Percentiles rank a stretch among this genome's conserved stretches.
Conservation (phyloP, 1,140 invertebrate genomes). For the Zaprionus tsacasi region DNA sequence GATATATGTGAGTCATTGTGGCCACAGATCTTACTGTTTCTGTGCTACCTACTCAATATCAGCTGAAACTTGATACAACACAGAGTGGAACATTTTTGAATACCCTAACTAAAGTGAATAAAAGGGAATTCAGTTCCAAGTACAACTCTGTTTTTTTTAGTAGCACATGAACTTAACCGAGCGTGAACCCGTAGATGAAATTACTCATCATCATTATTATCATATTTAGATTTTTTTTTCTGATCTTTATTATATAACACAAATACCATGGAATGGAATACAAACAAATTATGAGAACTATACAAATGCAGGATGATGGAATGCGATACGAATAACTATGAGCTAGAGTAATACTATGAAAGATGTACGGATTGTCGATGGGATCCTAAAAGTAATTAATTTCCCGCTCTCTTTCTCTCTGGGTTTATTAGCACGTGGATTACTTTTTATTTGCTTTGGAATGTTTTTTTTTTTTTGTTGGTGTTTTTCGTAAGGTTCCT, state of each 20-base stretch:
- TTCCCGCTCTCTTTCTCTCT: not conserved
- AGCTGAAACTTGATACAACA: not conserved
- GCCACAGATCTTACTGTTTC: not conserved
- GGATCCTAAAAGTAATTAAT: not conserved
- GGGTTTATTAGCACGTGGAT: not conserved
- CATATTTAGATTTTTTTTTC: conserved; percentile 3
- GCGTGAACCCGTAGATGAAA: not conserved
- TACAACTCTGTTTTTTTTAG: not conserved
- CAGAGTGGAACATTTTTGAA: not conserved
- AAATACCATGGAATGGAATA: conserved; percentile 17
- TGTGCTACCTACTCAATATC: not conserved
- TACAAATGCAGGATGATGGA: conserved; percentile 37
- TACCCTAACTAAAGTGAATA: not conserved
- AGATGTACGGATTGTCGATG: not conserved
- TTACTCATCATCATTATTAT: conserved; percentile 10
- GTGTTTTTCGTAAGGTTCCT: not conserved
- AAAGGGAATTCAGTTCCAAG: not conserved
- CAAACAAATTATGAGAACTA: conserved; percentile 21
- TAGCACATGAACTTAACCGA: not conserved
- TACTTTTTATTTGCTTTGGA: conserved; percentile 43
- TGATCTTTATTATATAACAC: conserved; percentile 21
- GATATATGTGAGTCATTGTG: conserved; percentile 14
- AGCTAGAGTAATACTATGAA: conserved; percentile 13
- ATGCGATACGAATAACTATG: conserved; percentile 2
- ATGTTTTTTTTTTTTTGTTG: conserved; percentile 34